Evolutionary conservation across 2,888 invertebrate species (phyloP).

Genomic region (Hypomecis punctinalis): DNA sequence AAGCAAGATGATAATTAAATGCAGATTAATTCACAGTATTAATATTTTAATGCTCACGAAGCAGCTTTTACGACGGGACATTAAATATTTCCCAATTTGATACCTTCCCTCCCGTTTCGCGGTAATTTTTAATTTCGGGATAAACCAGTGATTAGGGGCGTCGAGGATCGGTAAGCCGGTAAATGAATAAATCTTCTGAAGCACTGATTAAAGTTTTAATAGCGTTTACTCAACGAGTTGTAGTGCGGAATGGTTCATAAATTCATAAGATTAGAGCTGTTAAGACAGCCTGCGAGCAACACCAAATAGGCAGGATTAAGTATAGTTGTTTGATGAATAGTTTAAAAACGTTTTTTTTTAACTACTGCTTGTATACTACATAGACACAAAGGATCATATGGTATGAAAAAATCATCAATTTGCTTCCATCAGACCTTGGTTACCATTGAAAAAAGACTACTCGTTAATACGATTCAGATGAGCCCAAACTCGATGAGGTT

Average conservation of each 20-base stretch:
- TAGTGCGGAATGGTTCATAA: slow-evolving; percentile 1
- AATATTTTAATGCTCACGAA: background rate
- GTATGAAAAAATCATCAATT: no score
- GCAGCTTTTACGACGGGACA: background rate
- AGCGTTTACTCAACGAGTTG: slow-evolving; percentile 7
- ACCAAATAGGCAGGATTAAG: no score
- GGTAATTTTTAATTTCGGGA: slow-evolving; percentile 42
- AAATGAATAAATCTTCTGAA: slow-evolving; percentile 24
- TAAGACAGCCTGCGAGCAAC: no score
- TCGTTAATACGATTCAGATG: no score
- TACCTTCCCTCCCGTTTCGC: slow-evolving; percentile 13
- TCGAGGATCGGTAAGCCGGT: slow-evolving; percentile 20
- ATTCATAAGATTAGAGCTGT: background rate
- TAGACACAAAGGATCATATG: background rate
- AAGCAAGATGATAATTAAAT: no score
- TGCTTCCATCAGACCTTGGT: no score
- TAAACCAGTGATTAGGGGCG: slow-evolving; percentile 28
- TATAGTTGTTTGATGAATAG: no score
- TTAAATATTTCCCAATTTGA: background rate
- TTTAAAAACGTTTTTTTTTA: no score
- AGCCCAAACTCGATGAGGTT: no score
- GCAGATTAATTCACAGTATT: no score
- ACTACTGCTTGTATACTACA: background rate
- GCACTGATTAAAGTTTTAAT: slow-evolving; percentile 44
- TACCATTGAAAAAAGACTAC: no score